These are phyloP conservation scores for Erpetoichthys calabaricus DNA, from an alignment of 2,797 vertebrate species.

Conservation along the genomic window DNA sequence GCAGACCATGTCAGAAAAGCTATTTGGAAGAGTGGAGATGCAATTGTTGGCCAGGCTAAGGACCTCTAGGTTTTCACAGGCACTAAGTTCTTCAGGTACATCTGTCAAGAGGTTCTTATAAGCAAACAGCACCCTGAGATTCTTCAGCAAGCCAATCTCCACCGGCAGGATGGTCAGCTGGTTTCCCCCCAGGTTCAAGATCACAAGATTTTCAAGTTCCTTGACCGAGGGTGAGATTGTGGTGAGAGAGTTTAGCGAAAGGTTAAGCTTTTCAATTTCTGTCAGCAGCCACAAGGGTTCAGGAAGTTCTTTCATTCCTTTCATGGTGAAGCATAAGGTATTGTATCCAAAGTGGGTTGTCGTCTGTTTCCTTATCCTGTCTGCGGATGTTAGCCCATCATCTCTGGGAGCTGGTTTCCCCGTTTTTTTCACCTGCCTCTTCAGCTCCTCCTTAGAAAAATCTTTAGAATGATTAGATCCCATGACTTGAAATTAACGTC, in stretches of 20 bases:
- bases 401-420: conserved; percentile 40
- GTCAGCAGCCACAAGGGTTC: conserved; percentile 69
- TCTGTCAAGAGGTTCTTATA: conserved; percentile 70
- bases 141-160: conserved; percentile 66
- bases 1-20: conserved; percentile 47
- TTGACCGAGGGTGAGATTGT: conserved; percentile 51
- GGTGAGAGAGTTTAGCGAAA: conserved; percentile 68
- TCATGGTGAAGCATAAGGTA: conserved; percentile 65
- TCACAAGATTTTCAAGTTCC: conserved; percentile 62
- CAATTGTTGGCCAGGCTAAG: conserved; percentile 75
- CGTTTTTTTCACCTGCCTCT: conserved; percentile 21
- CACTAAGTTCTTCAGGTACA: conserved; percentile 65
- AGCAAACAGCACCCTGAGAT: conserved; percentile 66
- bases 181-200: conserved; percentile 77
- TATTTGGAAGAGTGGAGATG: conserved; percentile 57
- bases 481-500: conserved; percentile 38
- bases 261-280: conserved; percentile 74
- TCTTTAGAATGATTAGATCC: conserved; percentile 53
- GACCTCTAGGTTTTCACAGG: conserved; percentile 68
- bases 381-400: conserved; percentile 39
- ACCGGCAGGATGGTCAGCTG: conserved; percentile 62
- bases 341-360: conserved; percentile 47
- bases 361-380: conserved; percentile 42
- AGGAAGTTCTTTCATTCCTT: conserved; percentile 59
- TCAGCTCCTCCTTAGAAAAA: conserved; percentile 37